These are phyloP conservation scores for Listronotus oregonensis DNA, from an alignment of 1,140 invertebrate species.

Conservation along the genomic window DNA sequence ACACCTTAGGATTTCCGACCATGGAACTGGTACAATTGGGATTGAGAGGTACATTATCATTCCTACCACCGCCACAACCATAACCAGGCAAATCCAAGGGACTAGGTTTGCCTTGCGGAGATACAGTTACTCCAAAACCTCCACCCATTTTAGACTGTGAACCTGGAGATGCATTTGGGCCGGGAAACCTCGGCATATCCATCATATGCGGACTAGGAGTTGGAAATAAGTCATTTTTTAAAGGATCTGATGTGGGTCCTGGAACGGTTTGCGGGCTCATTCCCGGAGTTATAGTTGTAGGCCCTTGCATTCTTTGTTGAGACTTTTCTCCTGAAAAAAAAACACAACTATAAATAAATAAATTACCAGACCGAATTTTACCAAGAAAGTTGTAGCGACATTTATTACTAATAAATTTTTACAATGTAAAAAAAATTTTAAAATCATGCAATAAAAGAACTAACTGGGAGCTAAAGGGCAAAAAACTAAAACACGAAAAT, in stretches of 20 bases:
- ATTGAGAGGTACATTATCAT: slow-evolving; percentile 81
- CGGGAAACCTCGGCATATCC: slow-evolving; percentile 53
- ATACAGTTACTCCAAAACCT: slow-evolving; percentile 52
- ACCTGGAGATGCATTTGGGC: slow-evolving; percentile 51
- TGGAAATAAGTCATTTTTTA: slow-evolving; percentile 53
- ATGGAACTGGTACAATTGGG: slow-evolving; percentile 73
- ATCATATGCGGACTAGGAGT: slow-evolving; percentile 55
- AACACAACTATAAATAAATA: slow-evolving; percentile 5
- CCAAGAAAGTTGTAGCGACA: no score
- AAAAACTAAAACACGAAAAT: no score
- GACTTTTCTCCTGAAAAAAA: slow-evolving; percentile 44
- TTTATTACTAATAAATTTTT: no score
- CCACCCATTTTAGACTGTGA: slow-evolving; percentile 49
- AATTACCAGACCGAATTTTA: no score
- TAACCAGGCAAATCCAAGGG: slow-evolving; percentile 53
- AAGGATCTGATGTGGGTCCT: slow-evolving; percentile 49
- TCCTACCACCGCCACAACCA: slow-evolving; percentile 60
- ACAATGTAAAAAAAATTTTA: no score
- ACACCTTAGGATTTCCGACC: slow-evolving; percentile 62
- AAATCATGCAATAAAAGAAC: no score
- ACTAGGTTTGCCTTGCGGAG: slow-evolving; percentile 52
- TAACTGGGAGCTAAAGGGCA: no score
- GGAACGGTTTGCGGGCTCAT: slow-evolving; percentile 53
- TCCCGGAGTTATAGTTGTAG: slow-evolving; percentile 45
- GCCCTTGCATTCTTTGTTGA: slow-evolving; percentile 34